Evolutionary conservation across 2,888 invertebrate species (phyloP), one percentile per base, ranked within the genome.

Genomic region (Drosophila colorata): DNA sequence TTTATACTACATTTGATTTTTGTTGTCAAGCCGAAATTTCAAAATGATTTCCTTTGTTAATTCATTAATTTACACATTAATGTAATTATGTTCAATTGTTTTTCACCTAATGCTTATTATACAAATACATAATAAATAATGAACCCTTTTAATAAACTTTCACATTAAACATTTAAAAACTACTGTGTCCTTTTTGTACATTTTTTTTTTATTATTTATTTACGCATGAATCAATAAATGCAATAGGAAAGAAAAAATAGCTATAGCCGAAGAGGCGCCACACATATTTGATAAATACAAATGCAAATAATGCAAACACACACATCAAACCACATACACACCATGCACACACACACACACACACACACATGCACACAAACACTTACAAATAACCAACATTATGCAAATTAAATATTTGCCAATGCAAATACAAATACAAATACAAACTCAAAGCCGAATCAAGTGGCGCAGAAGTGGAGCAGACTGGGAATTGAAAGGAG

Each of bases 341-440:
- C 23, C 18, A 33, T 31, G 28, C 31, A 37, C 40, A 11, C 28
- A 40, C 20, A 31, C 28, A 51, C n/a, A 20, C 20, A n/a, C 31
- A 6, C 28, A 51, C 51, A 25, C 49, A 13, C 8, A 16, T 18
- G 18, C 13, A 16, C 49, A 11, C 49, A 13, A 7, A n/a, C 25
- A 5, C 18, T 68, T 49, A 61, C 58, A 70, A 75, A 82, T 86
- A 76, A 67, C 38, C 80, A 83, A 80, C 87, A 84, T 74, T 89
- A 89, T 85, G 89, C 66, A 85, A 88, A 87, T 85, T 65, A 76
- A 84, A 89, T 84, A 87, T 87, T 87, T 84, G 87, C 58, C 43
- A 58, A 47, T 35, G 58, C 60, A 75, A 74, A 65, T 49, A 64
- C 60, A 74, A 66, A 69, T 48, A 63, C 40, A 25, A 61, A 69